Conservation (phyloP, 2,888 invertebrate genomes). For the Aspidiotus rigidus region DNA sequence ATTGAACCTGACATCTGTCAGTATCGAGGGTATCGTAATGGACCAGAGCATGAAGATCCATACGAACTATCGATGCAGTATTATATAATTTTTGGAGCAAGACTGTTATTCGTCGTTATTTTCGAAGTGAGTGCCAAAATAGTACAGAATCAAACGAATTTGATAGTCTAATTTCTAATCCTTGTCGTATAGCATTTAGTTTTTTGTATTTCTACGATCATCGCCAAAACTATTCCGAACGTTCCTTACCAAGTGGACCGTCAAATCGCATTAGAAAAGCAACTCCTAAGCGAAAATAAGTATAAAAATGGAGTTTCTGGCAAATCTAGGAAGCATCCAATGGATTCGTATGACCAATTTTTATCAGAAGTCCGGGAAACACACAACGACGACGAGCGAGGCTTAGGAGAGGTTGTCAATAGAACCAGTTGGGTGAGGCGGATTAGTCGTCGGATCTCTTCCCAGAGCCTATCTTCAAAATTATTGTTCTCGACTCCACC, state of each 20-base stretch:
- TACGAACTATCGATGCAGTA: conserved; percentile 80
- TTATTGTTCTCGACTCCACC: neutral
- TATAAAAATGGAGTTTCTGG: neutral
- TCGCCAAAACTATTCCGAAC: conserved; percentile 24
- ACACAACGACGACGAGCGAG: neutral
- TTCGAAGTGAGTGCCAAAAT: conserved; percentile 50
- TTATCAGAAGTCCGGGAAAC: conserved; percentile 16
- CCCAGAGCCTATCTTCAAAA: neutral
- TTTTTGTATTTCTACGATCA: conserved; percentile 18
- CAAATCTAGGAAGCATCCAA: neutral
- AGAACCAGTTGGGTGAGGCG: conserved; percentile 19
- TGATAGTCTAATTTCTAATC: neutral
- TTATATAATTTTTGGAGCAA: conserved; percentile 59
- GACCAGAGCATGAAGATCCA: conserved; percentile 54
- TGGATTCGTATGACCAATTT: conserved; percentile 21
- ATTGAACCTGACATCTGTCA: conserved; percentile 56
- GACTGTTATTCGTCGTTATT: conserved; percentile 57
- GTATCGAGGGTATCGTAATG: conserved; percentile 70
- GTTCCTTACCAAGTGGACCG: conserved; percentile 22
- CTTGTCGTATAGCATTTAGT: conserved; percentile 26
- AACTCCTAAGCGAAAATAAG: conserved; percentile 13
- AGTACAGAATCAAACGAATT: neutral
- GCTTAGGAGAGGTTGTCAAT: conserved; percentile 13
- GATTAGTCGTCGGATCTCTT: conserved; percentile 20
- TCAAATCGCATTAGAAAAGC: conserved; percentile 29